Evolutionary conservation across 2,797 vertebrate genomes (phyloP), one percentile per base, ranked within the genome.

Genomic region (Lepus oiostolus): DNA sequence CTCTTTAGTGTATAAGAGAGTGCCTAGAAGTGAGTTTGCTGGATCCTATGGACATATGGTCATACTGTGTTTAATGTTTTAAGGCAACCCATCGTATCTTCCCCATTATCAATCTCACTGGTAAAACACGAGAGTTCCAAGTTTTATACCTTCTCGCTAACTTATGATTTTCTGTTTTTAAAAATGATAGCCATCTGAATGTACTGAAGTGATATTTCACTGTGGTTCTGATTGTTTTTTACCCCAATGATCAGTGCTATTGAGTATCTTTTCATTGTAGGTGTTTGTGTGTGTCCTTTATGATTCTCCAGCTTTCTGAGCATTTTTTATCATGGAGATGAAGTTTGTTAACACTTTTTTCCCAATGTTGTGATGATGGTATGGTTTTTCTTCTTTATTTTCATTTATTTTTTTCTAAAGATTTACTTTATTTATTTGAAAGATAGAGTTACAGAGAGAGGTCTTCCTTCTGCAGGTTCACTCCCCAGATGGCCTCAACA

Each of bases 221-320:
- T 68, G 17, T 68, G 42, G 68, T 87, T 93, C 87, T 93, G 21
- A n/a, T 52, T 72, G 14, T 17, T 21, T 26, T 71, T 54, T 71
- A 63, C 54, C n/a, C 4, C 70, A 93, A 76, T 76, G 38, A 92
- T 86, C 70, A 50, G 12, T 90, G 35, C 50, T 62, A 21, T 71
- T 50, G 30, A 79, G 24, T 35, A 42, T 92, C 52, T 92, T 85
- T 92, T 85, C 54, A 72, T 28, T 86, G 54, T 52, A 30, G 38
- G 24, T 90, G 71, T 86, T 93, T 65, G 47, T 74, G 52, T 87
- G 54, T 87, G 32, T 72, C 28, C 9, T 87, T 93, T 74, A 42
- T 81, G 0, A 42, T 68, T 89, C 68, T 79, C 67, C 42, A 12
- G 22, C 79, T 58, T 83, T 5, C 70, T 60, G n/a, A 82, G 16